Evolutionary conservation across 2,888 invertebrate genomes (phyloP), one percentile per base, ranked within the genome.

Genomic region (Bugula neritina): DNA sequence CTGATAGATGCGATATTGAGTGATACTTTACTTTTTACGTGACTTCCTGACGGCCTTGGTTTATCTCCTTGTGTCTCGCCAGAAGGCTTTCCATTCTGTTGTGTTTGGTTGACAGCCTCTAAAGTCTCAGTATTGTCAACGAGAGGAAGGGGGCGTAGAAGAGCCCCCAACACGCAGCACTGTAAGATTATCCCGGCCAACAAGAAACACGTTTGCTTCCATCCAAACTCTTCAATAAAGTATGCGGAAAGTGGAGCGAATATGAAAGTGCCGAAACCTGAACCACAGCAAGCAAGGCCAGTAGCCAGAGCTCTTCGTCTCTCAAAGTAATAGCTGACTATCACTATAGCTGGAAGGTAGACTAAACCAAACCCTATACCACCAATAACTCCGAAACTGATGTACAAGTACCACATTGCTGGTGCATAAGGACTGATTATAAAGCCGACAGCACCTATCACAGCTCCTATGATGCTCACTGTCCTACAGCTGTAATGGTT

Each of bases 241-340:
- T 78, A 78, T 72, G 84, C 80, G 29, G 85, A 84, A 25, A 87
- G 76, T 1, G 86, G 86, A 2, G 96, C 92, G 83, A 98, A 93
- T 17, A 95, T 85, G 82, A 95, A 91, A 1, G 96, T 96, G 71
- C 98, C 98, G 70, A 98, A 89, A 10, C 98, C 98, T 0, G 97
- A 95, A 1, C 98, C 98, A 81, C 94, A 94, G 0, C 94, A 95
- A 0, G 94, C 94, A 74, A 95, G 91, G 25, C 95, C 98, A 0
- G 97, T 99, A 3, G 99, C 98, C 78, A 98, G 88, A 54, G 97
- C 93, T 72, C 98, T 89, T 78, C 90, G 90, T 78, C 92, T 91
- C 83, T 99, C 97, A 82, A 99, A 99, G 88, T 98, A 99, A 78
- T 92, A 92, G 1, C 96, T 95, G 52, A 99, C 98, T 82, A 93